phyloP scores from a whole-genome alignment of 1,140 invertebrate genomes.

The Lasioglossum baleicum region DNA sequence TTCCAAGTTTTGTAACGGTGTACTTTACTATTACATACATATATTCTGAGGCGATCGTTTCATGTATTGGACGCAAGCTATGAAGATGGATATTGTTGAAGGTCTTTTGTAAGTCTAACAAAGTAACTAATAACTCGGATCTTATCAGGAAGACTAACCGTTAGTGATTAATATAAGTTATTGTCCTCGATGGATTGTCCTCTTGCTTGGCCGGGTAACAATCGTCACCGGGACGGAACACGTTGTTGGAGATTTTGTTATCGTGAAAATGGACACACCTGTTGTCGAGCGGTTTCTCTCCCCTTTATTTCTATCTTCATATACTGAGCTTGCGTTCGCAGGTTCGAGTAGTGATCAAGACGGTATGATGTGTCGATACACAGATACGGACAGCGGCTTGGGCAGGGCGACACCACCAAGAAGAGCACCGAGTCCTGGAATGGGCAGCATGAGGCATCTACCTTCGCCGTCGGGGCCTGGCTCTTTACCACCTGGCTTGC shows the following conservation, averaged over 20 bases:
- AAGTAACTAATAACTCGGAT: slow-evolving; percentile 57
- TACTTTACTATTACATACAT: background rate
- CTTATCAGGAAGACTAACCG: slow-evolving; percentile 49
- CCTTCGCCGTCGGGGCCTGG: slow-evolving; percentile 89
- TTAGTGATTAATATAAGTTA: slow-evolving; percentile 42
- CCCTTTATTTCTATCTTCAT: slow-evolving; percentile 57
- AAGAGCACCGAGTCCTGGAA: slow-evolving; percentile 88
- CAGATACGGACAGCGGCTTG: slow-evolving; percentile 89
- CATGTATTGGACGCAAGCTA: slow-evolving; percentile 37
- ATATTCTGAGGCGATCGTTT: slow-evolving; percentile 18
- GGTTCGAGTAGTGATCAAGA: slow-evolving; percentile 60
- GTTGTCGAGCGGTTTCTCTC: slow-evolving; percentile 34
- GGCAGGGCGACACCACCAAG: slow-evolving; percentile 89
- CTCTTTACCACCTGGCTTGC: slow-evolving; percentile 89
- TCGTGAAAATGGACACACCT: slow-evolving; percentile 23
- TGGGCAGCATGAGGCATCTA: slow-evolving; percentile 84
- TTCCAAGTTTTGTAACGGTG: background rate
- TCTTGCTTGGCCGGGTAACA: slow-evolving; percentile 48
- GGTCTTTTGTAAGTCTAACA: slow-evolving; percentile 56
- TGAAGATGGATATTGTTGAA: slow-evolving; percentile 51
- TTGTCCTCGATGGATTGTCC: slow-evolving; percentile 20
- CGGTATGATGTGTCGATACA: slow-evolving; percentile 75
- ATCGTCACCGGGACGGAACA: background rate
- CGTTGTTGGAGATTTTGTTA: slow-evolving; percentile 1
- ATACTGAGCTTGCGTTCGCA: slow-evolving; percentile 64